Conservation (phyloP, 2,797 vertebrate genomes). For the Acropternis orthonyx region DNA sequence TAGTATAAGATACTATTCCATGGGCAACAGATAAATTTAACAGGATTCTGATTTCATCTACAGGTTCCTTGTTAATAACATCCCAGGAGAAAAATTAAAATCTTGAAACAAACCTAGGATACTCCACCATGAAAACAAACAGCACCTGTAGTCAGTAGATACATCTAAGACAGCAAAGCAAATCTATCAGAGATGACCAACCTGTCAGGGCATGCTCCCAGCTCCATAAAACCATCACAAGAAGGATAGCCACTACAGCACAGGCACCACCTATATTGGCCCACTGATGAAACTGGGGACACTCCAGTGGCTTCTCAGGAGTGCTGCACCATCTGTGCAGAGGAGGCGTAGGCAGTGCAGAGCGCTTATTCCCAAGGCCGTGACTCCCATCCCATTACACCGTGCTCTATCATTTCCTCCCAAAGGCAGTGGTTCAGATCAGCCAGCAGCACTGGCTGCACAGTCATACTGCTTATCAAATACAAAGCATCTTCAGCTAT, state of each 20-base stretch:
- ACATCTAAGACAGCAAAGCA: neutral
- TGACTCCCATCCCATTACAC: neutral
- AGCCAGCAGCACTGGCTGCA: neutral
- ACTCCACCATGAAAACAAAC: neutral
- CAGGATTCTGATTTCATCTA: neutral
- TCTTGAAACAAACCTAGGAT: neutral
- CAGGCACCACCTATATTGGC: fast-evolving
- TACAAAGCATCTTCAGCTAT: neutral
- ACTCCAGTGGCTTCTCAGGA: neutral
- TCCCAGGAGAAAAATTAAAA: neutral
- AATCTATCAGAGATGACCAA: neutral
- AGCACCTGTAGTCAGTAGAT: neutral
- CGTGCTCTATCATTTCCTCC: neutral
- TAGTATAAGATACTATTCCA: neutral
- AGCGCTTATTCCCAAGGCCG: neutral
- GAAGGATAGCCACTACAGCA: neutral
- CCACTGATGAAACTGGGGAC: neutral
- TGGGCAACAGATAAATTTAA: neutral
- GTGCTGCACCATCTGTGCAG: neutral
- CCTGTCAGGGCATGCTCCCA: fast-evolving
- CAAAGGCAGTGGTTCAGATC: neutral
- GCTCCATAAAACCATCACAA: neutral
- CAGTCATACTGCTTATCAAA: neutral
- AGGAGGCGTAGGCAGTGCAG: neutral
- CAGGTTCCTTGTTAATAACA: neutral